Evolutionary conservation across 2,797 vertebrate species (phyloP), one percentile per base, ranked within the genome.

Genomic region (Taenioides sp.): DNA sequence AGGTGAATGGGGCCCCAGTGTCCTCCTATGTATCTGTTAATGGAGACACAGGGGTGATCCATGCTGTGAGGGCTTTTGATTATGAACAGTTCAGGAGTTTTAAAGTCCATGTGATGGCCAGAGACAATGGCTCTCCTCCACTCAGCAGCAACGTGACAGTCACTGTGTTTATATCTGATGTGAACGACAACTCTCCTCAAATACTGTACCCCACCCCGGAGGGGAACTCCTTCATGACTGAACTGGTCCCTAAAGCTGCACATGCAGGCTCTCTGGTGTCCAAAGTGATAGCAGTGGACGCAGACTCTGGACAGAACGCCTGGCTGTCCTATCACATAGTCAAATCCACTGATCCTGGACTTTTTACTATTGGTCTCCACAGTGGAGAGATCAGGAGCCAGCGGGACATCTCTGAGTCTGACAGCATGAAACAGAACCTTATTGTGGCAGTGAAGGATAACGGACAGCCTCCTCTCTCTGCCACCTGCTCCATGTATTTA

Each of bases 291-390:
- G 93, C 92, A 0, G 90, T 91, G 57, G 92, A 93, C 83, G 90
- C 18, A 92, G 49, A 20, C 7, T 64, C 52, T 64, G 67, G 52
- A 9, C 43, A 94, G 83, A 95, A 95, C 2, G 93, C 94, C 49
- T 95, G 94, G 93, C 93, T 95, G 57, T 94, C 68, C 64, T 84
- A 69, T 84, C 79, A 80, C 70, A 74, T 95, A n/a, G 66, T 93
- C 72, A 91, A 94, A 63, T 91, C 92, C 55, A 86, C 94, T 7
- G 86, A 85, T 67, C 72, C 73, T 22, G 82, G 80, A 69, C 79
- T 85, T 75, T n/a, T 91, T 88, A 47, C 79, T 88, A 87, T 95
- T 50, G 94, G 80, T 80, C 65, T 64, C 37, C 62, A 64, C 62
- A 64, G 62, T 64, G 62, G 62, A 23, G 62, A 64, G 75, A 86